Conservation (phyloP, 2,113 vertebrate genomes). For the Cyphomyrus plagiostoma region DNA sequence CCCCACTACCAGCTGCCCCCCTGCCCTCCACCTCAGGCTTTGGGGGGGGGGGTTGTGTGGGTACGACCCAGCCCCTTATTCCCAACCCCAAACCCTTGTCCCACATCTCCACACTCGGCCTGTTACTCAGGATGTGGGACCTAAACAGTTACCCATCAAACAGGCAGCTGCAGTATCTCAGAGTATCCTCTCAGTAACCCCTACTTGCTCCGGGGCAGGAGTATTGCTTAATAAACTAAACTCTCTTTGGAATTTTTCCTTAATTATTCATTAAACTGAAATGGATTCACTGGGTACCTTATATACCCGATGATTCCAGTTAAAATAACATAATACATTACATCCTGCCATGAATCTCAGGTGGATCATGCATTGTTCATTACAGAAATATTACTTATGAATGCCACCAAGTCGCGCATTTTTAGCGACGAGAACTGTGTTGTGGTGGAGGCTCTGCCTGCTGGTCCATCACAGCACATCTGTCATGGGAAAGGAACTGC, state of each 20-base stretch:
- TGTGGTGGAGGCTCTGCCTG: neutral
- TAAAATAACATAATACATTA: neutral
- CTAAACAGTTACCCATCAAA: neutral
- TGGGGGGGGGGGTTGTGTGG: neutral
- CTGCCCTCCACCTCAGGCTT: neutral
- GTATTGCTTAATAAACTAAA: neutral
- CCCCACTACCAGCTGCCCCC: neutral
- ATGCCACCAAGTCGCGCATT: neutral
- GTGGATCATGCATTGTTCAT: neutral
- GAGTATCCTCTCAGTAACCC: neutral
- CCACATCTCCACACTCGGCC: neutral
- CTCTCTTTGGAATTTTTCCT: neutral
- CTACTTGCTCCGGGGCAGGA: neutral
- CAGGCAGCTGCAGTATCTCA: neutral
- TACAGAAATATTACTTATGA: neutral
- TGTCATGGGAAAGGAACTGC: neutral
- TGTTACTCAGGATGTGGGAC: neutral
- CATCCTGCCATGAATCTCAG: neutral
- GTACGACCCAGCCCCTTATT: neutral
- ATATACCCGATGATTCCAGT: neutral
- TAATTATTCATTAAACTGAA: neutral
- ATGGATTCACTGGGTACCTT: neutral
- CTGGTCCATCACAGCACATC: neutral
- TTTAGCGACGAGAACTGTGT: neutral
- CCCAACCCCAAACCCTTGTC: neutral